Conservation (phyloP, 2,113 vertebrate genomes). For the Hypanus sabinus region DNA sequence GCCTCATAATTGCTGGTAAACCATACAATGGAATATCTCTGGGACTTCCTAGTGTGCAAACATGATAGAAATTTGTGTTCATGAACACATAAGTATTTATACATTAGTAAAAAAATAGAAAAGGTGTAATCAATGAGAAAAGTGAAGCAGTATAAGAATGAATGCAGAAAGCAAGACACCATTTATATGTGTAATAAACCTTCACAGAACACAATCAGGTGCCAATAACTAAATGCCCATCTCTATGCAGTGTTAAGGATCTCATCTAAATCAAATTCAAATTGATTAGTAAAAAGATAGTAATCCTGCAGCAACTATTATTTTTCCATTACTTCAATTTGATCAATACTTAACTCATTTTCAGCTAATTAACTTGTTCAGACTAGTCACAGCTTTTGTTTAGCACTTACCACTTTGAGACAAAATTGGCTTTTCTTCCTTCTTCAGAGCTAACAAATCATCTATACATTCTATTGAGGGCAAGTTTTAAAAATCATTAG, state of each 20-base stretch:
- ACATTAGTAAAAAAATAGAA: background rate
- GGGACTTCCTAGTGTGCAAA: background rate
- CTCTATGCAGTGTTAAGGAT: background rate
- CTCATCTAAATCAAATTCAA: background rate
- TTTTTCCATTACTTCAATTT: background rate
- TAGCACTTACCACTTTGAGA: conserved; percentile 23
- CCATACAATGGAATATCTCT: background rate
- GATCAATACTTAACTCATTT: conserved; percentile 1
- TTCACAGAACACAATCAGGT: background rate
- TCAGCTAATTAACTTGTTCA: background rate
- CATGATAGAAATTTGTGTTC: background rate
- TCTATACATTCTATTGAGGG: conserved; percentile 43
- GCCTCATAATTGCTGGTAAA: background rate
- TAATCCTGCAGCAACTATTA: background rate
- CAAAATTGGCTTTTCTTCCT: conserved; percentile 44
- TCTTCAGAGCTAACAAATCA: conserved; percentile 59
- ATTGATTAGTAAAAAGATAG: background rate
- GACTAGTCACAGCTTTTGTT: background rate
- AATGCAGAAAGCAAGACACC: background rate
- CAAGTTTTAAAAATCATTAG: conserved; percentile 24
- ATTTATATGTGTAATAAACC: background rate
- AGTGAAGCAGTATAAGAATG: background rate
- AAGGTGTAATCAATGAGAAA: background rate
- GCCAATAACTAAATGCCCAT: background rate
- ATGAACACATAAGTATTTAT: background rate